These are phyloP conservation scores for Eupeodes luniger DNA, from an alignment of 2,888 invertebrate species.

Conservation along the genomic window DNA sequence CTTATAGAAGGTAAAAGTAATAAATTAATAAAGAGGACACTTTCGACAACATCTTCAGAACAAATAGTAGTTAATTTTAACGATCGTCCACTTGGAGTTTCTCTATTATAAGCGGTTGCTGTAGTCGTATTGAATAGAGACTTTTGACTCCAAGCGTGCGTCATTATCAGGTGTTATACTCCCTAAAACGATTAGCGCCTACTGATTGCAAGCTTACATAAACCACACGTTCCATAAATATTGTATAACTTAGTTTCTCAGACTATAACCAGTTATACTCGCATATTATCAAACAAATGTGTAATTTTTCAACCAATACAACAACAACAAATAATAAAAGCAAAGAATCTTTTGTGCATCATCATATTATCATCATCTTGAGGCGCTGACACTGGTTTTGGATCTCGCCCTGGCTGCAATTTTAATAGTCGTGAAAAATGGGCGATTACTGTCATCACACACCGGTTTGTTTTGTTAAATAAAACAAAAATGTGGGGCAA, in stretches of 20 bases:
- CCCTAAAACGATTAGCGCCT: too few relatives aligned
- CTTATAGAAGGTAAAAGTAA: too few relatives aligned
- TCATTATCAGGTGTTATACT: too few relatives aligned
- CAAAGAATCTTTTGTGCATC: slow-evolving; percentile 28
- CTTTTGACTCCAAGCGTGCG: too few relatives aligned
- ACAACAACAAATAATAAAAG: slow-evolving; percentile 1
- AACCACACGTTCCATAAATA: too few relatives aligned
- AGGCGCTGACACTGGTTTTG: slow-evolving; percentile 46
- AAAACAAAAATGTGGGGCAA: slow-evolving; percentile 53
- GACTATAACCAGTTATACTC: slow-evolving; percentile 23
- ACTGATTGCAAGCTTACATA: too few relatives aligned
- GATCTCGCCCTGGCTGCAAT: slow-evolving; percentile 52
- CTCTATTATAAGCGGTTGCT: too few relatives aligned
- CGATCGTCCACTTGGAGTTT: too few relatives aligned
- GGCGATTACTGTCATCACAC: slow-evolving; percentile 75
- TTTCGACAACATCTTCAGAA: too few relatives aligned
- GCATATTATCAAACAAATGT: slow-evolving; percentile 35
- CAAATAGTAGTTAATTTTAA: too few relatives aligned
- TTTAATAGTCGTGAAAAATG: slow-evolving; percentile 74
- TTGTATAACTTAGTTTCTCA: background rate
- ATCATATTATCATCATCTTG: background rate
- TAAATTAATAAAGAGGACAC: too few relatives aligned
- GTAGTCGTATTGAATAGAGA: too few relatives aligned
- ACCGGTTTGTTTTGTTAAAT: slow-evolving; percentile 38
- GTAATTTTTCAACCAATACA: slow-evolving; percentile 39